A percentile compares a stretch with the other conserved stretches of the same genome.
These are phyloP conservation scores for Muricea muricata DNA, from an alignment of 92 coral and sea anemone genomes.

Conservation along the genomic window DNA sequence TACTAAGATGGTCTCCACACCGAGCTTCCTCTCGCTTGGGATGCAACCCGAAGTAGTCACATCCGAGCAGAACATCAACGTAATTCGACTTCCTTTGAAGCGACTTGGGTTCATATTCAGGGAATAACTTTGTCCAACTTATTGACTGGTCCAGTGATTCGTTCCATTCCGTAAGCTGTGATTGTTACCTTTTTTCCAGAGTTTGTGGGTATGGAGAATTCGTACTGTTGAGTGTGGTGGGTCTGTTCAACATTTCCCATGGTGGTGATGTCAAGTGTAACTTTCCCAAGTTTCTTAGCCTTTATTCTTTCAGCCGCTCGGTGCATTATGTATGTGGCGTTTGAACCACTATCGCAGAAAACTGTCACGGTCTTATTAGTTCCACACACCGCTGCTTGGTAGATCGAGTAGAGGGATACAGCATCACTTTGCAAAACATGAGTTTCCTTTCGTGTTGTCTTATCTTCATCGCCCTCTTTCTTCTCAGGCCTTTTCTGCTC, in stretches of 20 bases:
- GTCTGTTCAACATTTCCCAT: conserved; percentile 57
- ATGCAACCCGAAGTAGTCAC: conserved; percentile 61
- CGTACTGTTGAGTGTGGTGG: conserved; percentile 46
- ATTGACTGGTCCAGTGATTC: conserved; percentile 59
- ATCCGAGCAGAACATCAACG: conserved; percentile 67
- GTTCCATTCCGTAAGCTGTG: conserved; percentile 63
- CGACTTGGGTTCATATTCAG: conserved; percentile 52
- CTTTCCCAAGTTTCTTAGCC: conserved; percentile 39
- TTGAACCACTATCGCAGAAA: conserved; percentile 55
- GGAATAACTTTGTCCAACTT: conserved; percentile 46
- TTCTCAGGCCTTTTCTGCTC: not conserved
- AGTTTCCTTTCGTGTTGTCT: not conserved
- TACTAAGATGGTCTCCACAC: conserved; percentile 61
- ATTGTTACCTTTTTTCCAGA: conserved; percentile 52
- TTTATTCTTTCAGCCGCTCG: conserved; percentile 49
- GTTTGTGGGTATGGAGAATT: conserved; percentile 53
- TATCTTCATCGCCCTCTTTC: not conserved
- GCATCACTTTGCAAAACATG: conserved; percentile 12
- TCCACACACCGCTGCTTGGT: conserved; percentile 30
- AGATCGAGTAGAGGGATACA: conserved; percentile 20
- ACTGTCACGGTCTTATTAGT: not conserved
- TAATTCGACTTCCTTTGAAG: conserved; percentile 47
- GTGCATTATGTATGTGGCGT: conserved; percentile 52
- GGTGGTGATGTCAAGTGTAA: conserved; percentile 39
- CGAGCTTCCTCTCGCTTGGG: conserved; percentile 69